Evolutionary conservation across 2,797 vertebrate species (phyloP), one percentile per base, ranked within the genome.

Genomic region (Pachyuromys duprasi): DNA sequence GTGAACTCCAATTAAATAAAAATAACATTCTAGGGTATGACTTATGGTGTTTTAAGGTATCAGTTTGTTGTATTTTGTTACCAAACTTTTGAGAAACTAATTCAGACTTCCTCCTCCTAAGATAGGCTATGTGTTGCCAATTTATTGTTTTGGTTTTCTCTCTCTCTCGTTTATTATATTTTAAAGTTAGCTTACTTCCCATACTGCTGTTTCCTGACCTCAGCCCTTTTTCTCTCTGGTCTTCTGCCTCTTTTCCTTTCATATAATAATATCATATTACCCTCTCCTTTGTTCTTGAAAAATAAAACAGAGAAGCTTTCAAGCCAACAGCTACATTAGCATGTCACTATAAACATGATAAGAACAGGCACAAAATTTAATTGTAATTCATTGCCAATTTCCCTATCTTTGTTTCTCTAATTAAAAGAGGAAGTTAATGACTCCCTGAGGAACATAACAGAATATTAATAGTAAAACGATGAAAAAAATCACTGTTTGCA

Each of bases 391-490:
- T 95, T 94, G 65, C 39, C 8, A 82, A 94, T 92, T 93, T 92
- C 79, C 79, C 17, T 93, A 67, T 69, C 53, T 95, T 95, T 92
- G 33, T 45, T 78, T 92, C n/a, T 90, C 63, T 87, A 96, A 96
- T 94, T 97, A 96, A 95, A 97, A 28, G 28, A 74, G 45, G 75
- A 92, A 95, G 95, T 93, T 95, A 96, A 91, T 76, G 42, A 86
- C 39, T 15, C 14, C 55, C 28, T 55, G 72, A 95, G 49, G 14
- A 22, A 75, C 42, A 84, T 81, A 49, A 18, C 13, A n/a, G 83
- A 87, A 60, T 88, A 81, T 62, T 92, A 88, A 70, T 65, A 63
- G 39, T 88, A 11, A 17, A 96, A 76, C 60, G n/a, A 8, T 18
- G 31, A 86, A 55, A 86, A 55, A 60, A 91, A 89, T 79, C 83